Conservation (phyloP, 2,888 invertebrate genomes). For the Macaria liturata region DNA sequence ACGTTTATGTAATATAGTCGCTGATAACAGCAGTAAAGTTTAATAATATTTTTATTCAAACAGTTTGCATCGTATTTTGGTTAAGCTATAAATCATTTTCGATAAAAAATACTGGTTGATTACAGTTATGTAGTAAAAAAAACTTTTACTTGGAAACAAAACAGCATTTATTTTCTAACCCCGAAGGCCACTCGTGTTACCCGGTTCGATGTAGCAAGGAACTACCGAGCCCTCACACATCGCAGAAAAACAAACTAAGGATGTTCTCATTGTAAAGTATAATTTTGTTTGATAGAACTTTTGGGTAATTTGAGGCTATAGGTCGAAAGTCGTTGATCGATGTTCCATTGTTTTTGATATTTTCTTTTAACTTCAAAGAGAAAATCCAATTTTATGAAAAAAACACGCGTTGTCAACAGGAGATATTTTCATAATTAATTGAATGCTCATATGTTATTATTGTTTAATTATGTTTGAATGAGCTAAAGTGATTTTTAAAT, state of each 20-base stretch:
- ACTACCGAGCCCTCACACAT: slow-evolving; percentile 18
- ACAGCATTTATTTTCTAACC: background rate
- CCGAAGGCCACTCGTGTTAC: background rate
- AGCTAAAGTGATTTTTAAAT: too few species aligned
- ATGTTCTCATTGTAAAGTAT: slow-evolving; percentile 45
- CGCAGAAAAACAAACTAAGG: slow-evolving; percentile 44
- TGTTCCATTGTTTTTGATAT: background rate
- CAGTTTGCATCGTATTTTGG: too few species aligned
- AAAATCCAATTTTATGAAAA: too few species aligned
- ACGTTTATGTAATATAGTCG: background rate
- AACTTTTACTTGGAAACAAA: background rate
- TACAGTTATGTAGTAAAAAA: background rate
- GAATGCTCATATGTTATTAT: too few species aligned
- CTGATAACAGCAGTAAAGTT: too few species aligned
- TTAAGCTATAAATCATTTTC: too few species aligned
- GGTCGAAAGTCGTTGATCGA: slow-evolving; percentile 2
- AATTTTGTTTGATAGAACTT: slow-evolving; percentile 50
- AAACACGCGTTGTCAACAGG: too few species aligned
- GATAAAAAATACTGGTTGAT: too few species aligned
- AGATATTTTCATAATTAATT: too few species aligned
- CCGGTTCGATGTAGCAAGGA: background rate
- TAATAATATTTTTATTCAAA: too few species aligned
- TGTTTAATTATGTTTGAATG: too few species aligned
- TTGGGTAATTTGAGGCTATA: slow-evolving; percentile 36
- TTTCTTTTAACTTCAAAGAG: too few species aligned